Base-by-base conservation (phyloP, 2,113 vertebrate genomes). In the Protomyctophum bolini region DNA sequence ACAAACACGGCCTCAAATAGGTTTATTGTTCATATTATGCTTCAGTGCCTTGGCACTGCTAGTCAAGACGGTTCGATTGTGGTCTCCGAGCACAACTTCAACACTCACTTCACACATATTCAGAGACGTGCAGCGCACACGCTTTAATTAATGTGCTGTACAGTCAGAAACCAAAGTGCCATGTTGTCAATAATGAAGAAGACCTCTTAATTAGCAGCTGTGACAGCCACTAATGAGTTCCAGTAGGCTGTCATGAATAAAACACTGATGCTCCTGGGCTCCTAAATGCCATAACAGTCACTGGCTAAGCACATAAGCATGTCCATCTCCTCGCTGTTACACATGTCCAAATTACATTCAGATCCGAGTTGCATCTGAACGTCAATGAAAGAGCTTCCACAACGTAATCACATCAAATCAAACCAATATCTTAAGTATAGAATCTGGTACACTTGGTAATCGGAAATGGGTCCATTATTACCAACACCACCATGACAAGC, bases 101-200 rank as follows among this genome's bases (percentile, higher is more conserved):
- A 81, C 60, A 70, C 48, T 14, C 8, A 21, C 52, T 61, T 1
- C 10, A 79, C 21, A 69, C 48, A 48, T 12, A 77, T 70, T 80
- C 71, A 77, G 58, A 67, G 67, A 87, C 85, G 83, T 80, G 85
- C 68, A 79, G 74, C 63, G 75, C 14, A 45, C 63, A 10, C 72
- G 51, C 65, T 76, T 73, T 83, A 87, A 89, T 86, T 86, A 87
- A 81, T 71, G 75, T 76, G 75, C 76, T 5, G 60, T 81, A 87
- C 79, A 70, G 69, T 85, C 60, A 62, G 66, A 82, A 68, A 88
- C 68, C 4, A 91, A 88, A 87, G 83, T 50, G 63, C 84, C 87
- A 86, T 83, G 81, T 41, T 87, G 89, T 81, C 83, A 88, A 88
- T 89, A 88, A 91, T 89, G 86, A 91, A 85, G 85, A 91, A 85